These are phyloP conservation scores for Dromococcyx pavoninus DNA, from an alignment of 2,797 vertebrate species.

Conservation along the genomic window DNA sequence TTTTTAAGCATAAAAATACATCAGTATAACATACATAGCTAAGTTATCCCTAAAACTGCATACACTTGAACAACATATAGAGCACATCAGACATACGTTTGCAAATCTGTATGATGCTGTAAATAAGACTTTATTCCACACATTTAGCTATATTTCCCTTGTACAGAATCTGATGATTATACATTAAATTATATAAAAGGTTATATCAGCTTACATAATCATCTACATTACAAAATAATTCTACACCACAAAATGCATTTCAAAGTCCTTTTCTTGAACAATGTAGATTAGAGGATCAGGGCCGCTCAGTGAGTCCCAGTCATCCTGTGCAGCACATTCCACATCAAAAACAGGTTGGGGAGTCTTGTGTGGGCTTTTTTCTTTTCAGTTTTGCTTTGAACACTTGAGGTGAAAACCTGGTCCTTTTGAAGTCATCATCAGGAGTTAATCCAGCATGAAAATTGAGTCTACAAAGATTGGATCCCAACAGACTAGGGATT, in stretches of 20 bases:
- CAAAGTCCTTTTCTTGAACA: conserved; percentile 43
- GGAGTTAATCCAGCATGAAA: conserved; percentile 65
- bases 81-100: neutral
- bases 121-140: neutral
- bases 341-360: conserved; percentile 58
- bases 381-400: conserved; percentile 55
- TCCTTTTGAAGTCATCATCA: conserved; percentile 59
- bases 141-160: neutral
- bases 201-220: neutral
- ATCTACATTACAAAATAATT: conserved; percentile 17
- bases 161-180: neutral
- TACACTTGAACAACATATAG: neutral
- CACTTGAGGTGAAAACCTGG: conserved; percentile 57
- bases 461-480: conserved; percentile 28
- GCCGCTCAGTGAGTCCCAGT: conserved; percentile 1
- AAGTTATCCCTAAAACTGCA: neutral
- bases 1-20: conserved; percentile 2
- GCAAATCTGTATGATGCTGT: neutral
- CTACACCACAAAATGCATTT: conserved; percentile 29
- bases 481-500: conserved; percentile 57
- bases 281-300: conserved; percentile 51
- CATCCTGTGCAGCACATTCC: conserved; percentile 16
- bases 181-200: neutral
- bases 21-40: neutral
- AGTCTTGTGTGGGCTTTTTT: conserved; percentile 51